A percentile compares a stretch with the other conserved stretches of the same genome.
Evolutionary conservation across 1,140 invertebrate genomes (phyloP).

Genomic region (Polyergus mexicanus): DNA sequence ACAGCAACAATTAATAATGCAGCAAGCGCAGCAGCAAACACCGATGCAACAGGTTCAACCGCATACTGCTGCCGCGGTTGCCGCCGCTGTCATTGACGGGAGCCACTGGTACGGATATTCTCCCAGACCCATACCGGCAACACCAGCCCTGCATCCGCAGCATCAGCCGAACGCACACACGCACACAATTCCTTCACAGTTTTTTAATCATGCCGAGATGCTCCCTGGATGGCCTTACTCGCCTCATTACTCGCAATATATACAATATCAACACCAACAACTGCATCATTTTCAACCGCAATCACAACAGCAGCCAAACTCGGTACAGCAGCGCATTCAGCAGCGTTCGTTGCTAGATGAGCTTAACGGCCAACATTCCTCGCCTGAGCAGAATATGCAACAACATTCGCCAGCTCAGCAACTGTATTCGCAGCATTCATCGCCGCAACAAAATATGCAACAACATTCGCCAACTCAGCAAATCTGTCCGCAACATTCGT

Average conservation of each 20-base stretch:
- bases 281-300: slow-evolving; percentile 67
- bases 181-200: slow-evolving; percentile 68
- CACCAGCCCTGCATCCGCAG: slow-evolving; percentile 71
- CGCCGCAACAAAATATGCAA: slow-evolving; percentile 8
- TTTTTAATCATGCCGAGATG: slow-evolving; percentile 71
- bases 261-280: slow-evolving; percentile 78
- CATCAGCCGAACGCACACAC: slow-evolving; percentile 21
- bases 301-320: slow-evolving; percentile 60
- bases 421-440: slow-evolving; percentile 26
- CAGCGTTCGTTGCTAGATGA: neutral
- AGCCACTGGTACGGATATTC: slow-evolving; percentile 72
- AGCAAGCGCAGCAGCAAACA: slow-evolving; percentile 48
- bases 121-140: slow-evolving; percentile 48
- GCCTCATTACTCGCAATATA: slow-evolving; percentile 80
- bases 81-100: slow-evolving; percentile 27
- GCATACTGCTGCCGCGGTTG: slow-evolving; percentile 20
- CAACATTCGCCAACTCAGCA: slow-evolving; percentile 34
- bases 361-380: slow-evolving; percentile 7
- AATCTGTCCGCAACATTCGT: slow-evolving; percentile 66
- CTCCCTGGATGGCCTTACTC: slow-evolving; percentile 69
- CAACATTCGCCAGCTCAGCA: slow-evolving; percentile 41
- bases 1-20: slow-evolving; percentile 34
- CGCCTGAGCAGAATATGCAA: slow-evolving; percentile 68
- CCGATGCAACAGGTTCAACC: slow-evolving; percentile 63
- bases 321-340: slow-evolving; percentile 33